Evolutionary conservation across 2,888 invertebrate genomes (phyloP), one percentile per base, ranked within the genome.

Genomic region (Synergus laeviventris): DNA sequence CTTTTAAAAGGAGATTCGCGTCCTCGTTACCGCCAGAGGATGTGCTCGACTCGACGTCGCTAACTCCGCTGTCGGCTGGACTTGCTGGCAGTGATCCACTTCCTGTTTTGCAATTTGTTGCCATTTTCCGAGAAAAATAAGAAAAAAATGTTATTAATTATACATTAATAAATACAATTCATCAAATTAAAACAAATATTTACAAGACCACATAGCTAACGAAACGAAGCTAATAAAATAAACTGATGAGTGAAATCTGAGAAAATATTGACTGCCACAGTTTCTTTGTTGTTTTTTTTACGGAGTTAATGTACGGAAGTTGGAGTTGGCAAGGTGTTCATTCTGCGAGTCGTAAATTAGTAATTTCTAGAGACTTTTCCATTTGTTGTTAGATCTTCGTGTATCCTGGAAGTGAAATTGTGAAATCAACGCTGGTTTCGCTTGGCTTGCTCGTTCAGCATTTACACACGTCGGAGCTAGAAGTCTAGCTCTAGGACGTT

Each of bases 31-130:
- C 92, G 81, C 95, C 95, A 61, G 95, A 95, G 83, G 92, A 93
- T 86, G 97, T 97, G 82, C 97, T 97, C 85, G 97, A 97, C 92
- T 98, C 98, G 87, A 98, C 97, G 92, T 98, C 98, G 78, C 97
- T 98, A 74, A 98, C 98, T 81, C 98, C 98, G 91, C 97, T 98
- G 93, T 99, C 98, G 75, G 98, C 98, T 82, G 98, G 98, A 91
- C 98, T 98, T 75, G 98, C 98, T 82, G 98, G 98, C 90, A 98
- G 94, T 87, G 98, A 98, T 91, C 98, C 98, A 85, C 90, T 88
- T 87, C 90, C 90, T 91, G 83, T 79, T 82, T 78, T 87, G 90
- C 90, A 90, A 83, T 79, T 45, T 49, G 14, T 64, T 64, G 39
- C 21, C 21, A 14, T 42, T 64, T 42, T 64, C 64, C 64, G 64